A percentile compares a stretch with the other conserved stretches of the same genome.
These are phyloP conservation scores for Watsonalla binaria DNA, from an alignment of 2,888 invertebrate species.

Conservation along the genomic window DNA sequence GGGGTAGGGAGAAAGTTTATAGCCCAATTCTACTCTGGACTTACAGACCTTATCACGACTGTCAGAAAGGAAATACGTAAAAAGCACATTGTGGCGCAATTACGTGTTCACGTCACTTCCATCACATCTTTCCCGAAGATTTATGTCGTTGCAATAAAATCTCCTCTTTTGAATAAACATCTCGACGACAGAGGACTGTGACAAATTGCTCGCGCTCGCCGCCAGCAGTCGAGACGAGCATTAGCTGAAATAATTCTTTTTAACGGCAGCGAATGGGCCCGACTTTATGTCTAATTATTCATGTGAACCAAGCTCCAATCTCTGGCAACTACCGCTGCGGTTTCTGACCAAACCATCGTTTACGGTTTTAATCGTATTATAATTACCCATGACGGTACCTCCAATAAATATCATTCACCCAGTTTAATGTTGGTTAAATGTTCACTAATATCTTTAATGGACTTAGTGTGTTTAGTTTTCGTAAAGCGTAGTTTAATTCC, in stretches of 20 bases:
- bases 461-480: no score
- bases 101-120: constrained; percentile 59
- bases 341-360: constrained; percentile 2
- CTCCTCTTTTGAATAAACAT: constrained; percentile 75
- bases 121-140: constrained; percentile 59
- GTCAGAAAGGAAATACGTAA: constrained; percentile 24
- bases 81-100: constrained; percentile 54
- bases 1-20: no score
- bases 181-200: constrained; percentile 54
- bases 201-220: constrained; percentile 64
- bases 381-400: constrained; percentile 4
- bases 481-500: no score
- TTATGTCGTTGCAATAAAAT: constrained; percentile 75
- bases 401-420: neutral
- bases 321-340: constrained; percentile 16
- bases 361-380: constrained; percentile 9
- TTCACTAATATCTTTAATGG: no score
- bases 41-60: constrained; percentile 5
- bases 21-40: no score
- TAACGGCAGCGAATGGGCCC: constrained; percentile 51
- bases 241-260: constrained; percentile 69
- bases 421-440: neutral
- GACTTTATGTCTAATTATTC: constrained; percentile 58
- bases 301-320: constrained; percentile 34
- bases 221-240: constrained; percentile 64